Evolutionary conservation across 2,888 invertebrate species (phyloP), one percentile per base, ranked within the genome.

Genomic region (Yponomeuta cagnagella): DNA sequence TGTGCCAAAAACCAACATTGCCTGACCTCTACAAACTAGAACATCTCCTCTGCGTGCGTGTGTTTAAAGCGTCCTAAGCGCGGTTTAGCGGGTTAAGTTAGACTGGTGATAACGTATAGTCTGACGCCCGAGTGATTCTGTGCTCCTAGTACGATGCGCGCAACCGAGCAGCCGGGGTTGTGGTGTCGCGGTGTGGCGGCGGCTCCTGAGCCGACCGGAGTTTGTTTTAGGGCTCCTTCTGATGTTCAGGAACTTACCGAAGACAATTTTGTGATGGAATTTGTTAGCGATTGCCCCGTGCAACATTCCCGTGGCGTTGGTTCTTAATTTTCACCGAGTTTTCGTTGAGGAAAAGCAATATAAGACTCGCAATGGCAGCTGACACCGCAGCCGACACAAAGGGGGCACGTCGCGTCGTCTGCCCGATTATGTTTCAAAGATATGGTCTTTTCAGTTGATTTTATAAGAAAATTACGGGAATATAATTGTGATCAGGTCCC

Each of bases 81-180:
- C 43, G 33, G 70, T 43, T 43, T 12, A 12, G 68, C 48, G 52
- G 68, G 5, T 70, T 43, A 64, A 48, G 64, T 31, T 23, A 48
- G 8, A 10, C 52, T 52, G 67, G 70, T 48, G 52, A 15, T 70
- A 69, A 37, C 66, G 48, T 72, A 72, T 72, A 71, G 64, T 71
- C 72, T 72, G 78, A 70, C 80, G 86, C 80, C 74, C 78, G n/a
- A 70, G 5, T 5, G 10, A 9, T 78, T 82, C 80, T 91, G 85
- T 68, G 74, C 73, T 79, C 90, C 89, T 90, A 82, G 90, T 90
- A 89, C 75, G 79, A 81, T 86, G 90, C 90, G 90, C 88, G 88
- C 82, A 84, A 78, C 81, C 85, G 79, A 84, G 84, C 85, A 82
- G 83, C 71, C 67, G 67, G 84, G 84, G 83, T 82, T 84, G 82